phyloP scores from a whole-genome alignment of 2,797 vertebrate genomes.

The Melanotaenia trifasciata region DNA sequence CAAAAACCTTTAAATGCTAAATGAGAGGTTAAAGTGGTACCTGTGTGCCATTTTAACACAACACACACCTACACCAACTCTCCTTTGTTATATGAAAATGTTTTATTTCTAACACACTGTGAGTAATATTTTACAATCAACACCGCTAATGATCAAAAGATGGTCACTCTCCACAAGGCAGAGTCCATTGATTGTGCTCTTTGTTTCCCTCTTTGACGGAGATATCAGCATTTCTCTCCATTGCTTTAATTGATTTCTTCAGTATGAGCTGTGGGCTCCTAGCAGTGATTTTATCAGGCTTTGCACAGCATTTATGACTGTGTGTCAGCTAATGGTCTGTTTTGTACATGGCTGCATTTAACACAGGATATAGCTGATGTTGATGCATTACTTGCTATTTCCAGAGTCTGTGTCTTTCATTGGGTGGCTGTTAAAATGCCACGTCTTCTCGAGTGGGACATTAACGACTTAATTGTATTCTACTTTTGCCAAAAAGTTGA shows the following conservation, averaged over 20 bases:
- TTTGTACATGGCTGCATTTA: slow-evolving; percentile 71
- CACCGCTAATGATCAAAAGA: slow-evolving; percentile 9
- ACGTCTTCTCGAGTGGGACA: slow-evolving; percentile 62
- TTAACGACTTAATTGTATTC: slow-evolving; percentile 51
- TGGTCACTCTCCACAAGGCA: slow-evolving; percentile 2
- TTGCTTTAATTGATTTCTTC: slow-evolving; percentile 77
- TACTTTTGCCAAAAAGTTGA: slow-evolving; percentile 34
- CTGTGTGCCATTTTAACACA: not conserved
- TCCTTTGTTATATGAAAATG: not conserved
- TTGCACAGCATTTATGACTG: slow-evolving; percentile 76
- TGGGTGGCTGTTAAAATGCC: slow-evolving; percentile 69
- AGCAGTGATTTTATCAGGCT: slow-evolving; percentile 74
- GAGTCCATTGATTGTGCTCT: slow-evolving; percentile 53
- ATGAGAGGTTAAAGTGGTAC: not conserved
- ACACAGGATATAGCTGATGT: slow-evolving; percentile 78
- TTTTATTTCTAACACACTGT: slow-evolving; percentile 18
- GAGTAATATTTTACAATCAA: slow-evolving; percentile 30
- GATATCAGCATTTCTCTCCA: slow-evolving; percentile 63
- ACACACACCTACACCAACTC: not conserved
- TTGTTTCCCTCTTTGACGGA: slow-evolving; percentile 37
- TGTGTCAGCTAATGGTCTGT: slow-evolving; percentile 71
- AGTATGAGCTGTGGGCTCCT: slow-evolving; percentile 55
- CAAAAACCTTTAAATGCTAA: not conserved
- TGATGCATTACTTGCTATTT: slow-evolving; percentile 76
- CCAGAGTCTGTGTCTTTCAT: slow-evolving; percentile 46